Conservation (phyloP, 1,140 invertebrate species). For the Cydia amplana region DNA sequence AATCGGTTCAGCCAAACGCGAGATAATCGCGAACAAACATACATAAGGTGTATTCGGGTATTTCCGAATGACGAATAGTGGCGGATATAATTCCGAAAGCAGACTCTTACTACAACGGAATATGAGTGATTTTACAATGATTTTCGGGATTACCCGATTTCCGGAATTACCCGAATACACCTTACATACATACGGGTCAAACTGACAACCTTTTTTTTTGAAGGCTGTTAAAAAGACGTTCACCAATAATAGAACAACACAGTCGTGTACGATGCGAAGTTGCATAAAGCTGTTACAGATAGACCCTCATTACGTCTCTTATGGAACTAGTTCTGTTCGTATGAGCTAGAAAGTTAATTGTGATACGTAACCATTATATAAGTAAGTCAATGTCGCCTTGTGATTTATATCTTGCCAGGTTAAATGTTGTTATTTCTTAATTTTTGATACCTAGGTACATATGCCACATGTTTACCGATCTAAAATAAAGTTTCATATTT, state of each 20-base stretch:
- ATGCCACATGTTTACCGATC: neutral
- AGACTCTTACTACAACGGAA: no score
- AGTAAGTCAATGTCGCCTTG: slow-evolving; percentile 25
- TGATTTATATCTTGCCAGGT: slow-evolving; percentile 19
- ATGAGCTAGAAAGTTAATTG: slow-evolving; percentile 29
- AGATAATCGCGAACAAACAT: no score
- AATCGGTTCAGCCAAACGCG: no score
- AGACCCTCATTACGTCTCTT: neutral
- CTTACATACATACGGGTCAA: no score
- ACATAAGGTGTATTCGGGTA: no score
- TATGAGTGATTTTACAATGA: no score
- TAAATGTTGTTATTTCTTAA: neutral
- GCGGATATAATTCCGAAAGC: no score
- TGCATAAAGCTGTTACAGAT: slow-evolving; percentile 20
- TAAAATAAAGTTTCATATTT: neutral
- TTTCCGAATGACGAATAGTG: no score
- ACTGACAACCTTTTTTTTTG: no score
- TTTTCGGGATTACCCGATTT: no score
- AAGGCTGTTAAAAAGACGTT: no score
- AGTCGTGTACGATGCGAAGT: neutral
- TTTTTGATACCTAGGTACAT: neutral
- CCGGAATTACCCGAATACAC: no score
- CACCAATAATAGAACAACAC: neutral
- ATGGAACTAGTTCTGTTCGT: slow-evolving; percentile 11
- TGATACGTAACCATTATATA: slow-evolving; percentile 21